A percentile compares a stretch with the other conserved stretches of the same genome.
Conservation (phyloP, 2,888 invertebrate genomes). For the Osmoderma eremita region DNA sequence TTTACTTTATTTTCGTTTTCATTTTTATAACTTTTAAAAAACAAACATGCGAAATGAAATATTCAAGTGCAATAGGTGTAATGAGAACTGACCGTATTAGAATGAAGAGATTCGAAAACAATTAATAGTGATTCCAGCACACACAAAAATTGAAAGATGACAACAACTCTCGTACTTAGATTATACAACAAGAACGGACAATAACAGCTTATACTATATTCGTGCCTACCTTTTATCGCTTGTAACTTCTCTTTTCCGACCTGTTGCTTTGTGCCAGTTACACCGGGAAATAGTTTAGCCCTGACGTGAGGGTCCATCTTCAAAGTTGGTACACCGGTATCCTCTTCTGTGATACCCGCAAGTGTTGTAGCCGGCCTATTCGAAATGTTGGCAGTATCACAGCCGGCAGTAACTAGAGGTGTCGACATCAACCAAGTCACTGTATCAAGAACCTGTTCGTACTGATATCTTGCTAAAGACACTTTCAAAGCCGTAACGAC, state of each 20-base stretch:
- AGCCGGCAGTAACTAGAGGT: conserved; percentile 57
- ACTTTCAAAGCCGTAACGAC: conserved; percentile 88
- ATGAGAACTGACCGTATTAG: too few relatives aligned
- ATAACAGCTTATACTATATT: too few relatives aligned
- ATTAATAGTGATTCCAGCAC: too few relatives aligned
- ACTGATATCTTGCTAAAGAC: conserved; percentile 85
- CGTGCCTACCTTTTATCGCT: conserved; percentile 49
- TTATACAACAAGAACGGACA: too few relatives aligned
- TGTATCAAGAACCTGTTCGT: conserved; percentile 88
- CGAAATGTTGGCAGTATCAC: conserved; percentile 53
- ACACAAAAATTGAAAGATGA: too few relatives aligned
- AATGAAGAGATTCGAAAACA: too few relatives aligned
- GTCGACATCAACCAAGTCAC: conserved; percentile 62
- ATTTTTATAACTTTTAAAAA: too few relatives aligned
- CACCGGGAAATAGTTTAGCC: conserved; percentile 66
- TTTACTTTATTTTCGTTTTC: too few relatives aligned
- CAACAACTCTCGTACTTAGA: too few relatives aligned
- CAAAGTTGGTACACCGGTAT: conserved; percentile 65
- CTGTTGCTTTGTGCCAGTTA: conserved; percentile 42
- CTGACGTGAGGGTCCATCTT: conserved; percentile 73
- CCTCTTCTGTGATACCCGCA: conserved; percentile 63
- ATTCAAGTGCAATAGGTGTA: too few relatives aligned
- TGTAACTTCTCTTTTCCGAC: conserved; percentile 46
- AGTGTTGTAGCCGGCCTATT: conserved; percentile 49
- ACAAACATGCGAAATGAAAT: too few relatives aligned